phyloP scores from a whole-genome alignment of 1,140 invertebrate genomes.

The Heliconius congener region DNA sequence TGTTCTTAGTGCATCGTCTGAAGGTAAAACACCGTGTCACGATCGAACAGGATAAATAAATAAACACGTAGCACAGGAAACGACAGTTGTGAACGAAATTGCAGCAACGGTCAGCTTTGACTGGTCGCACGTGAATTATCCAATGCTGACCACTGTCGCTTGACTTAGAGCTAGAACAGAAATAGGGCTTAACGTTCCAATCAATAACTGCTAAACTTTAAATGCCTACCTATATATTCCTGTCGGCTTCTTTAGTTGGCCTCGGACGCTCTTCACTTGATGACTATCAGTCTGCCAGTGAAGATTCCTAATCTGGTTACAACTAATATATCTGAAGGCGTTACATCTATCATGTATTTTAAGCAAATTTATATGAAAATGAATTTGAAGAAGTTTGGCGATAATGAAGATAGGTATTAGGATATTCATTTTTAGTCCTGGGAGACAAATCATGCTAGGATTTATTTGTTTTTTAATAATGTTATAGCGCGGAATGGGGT shows the following conservation, averaged over 20 bases:
- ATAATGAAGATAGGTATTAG: not conserved
- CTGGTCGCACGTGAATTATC: not conserved
- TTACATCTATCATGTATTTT: not conserved
- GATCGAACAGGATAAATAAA: conserved; percentile 11
- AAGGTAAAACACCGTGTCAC: not conserved
- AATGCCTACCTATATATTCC: not conserved
- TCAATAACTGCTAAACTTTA: not conserved
- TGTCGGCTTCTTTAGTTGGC: not conserved
- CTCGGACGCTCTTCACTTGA: not conserved
- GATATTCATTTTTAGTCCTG: not conserved
- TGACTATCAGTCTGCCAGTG: not conserved
- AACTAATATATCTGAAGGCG: too few relatives aligned
- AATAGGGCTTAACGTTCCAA: conserved; percentile 2
- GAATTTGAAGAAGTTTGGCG: not conserved
- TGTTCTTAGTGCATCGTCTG: not conserved
- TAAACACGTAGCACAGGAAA: not conserved
- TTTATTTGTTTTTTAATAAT: conserved; percentile 10
- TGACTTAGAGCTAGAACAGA: not conserved
- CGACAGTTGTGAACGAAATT: not conserved
- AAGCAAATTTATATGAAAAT: conserved; percentile 1
- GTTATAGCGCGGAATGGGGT: conserved; percentile 81
- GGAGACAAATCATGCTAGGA: not conserved
- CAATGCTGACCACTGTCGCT: not conserved
- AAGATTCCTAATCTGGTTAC: too few relatives aligned
- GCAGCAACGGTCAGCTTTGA: not conserved